phyloP scores from a whole-genome alignment of 2,888 invertebrate genomes.

The Sesia bembeciformis region DNA sequence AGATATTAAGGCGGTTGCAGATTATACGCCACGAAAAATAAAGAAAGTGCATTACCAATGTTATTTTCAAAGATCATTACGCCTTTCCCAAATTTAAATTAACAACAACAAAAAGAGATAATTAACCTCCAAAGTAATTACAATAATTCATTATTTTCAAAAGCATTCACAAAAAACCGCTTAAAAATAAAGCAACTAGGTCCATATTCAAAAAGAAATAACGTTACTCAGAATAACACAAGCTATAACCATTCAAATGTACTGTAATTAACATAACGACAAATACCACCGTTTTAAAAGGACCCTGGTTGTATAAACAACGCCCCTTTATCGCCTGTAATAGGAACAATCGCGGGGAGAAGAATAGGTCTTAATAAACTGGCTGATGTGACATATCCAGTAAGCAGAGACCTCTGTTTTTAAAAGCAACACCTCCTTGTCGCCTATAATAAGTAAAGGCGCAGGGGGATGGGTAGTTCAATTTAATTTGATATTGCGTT shows the following conservation, averaged over 20 bases:
- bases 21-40: no score
- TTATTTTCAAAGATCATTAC: no score
- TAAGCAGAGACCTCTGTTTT: background rate
- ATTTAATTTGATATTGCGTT: background rate
- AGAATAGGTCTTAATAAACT: background rate
- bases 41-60: no score
- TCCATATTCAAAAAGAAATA: background rate
- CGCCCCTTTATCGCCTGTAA: background rate
- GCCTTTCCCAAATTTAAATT: background rate
- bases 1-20: no score
- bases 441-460: background rate
- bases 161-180: background rate
- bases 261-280: background rate
- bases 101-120: background rate
- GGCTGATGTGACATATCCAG: background rate
- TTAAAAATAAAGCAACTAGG: background rate
- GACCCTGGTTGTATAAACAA: background rate
- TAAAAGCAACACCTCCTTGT: background rate
- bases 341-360: background rate
- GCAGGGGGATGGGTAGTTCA: background rate
- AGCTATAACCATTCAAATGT: background rate
- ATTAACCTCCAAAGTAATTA: background rate
- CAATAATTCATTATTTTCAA: background rate
- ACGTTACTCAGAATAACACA: background rate
- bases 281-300: background rate